Evolutionary conservation across 2,888 invertebrate genomes (phyloP).

Genomic region (Drosophila kokeensis): DNA sequence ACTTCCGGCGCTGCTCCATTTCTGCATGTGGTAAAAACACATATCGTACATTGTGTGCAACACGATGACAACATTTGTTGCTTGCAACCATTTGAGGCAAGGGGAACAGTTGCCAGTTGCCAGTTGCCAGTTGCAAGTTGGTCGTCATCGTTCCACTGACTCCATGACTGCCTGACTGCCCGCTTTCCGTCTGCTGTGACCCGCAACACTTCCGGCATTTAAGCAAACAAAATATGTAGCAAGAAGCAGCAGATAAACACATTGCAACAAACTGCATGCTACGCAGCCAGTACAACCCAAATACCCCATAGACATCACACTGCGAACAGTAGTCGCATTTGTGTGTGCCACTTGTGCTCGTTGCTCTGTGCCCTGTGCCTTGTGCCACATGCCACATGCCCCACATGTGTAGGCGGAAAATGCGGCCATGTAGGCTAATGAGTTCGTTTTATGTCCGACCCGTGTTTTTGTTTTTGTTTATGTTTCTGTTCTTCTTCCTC

Average conservation of each 20-base stretch:
- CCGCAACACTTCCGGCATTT: constrained; percentile 78
- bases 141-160: constrained; percentile 1
- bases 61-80: constrained; percentile 67
- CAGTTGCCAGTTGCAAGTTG: constrained; percentile 19
- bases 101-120: constrained; percentile 22
- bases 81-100: constrained; percentile 30
- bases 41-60: constrained; percentile 45
- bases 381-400: constrained; percentile 49
- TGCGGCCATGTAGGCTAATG: constrained; percentile 78
- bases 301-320: neutral
- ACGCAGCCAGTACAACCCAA: constrained; percentile 7
- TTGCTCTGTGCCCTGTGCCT: constrained; percentile 43
- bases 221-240: constrained; percentile 78
- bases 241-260: constrained; percentile 37
- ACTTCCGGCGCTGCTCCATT: no score
- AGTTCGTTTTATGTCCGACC: constrained; percentile 66
- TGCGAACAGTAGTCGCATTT: constrained; percentile 11
- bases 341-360: constrained; percentile 32
- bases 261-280: constrained; percentile 53
- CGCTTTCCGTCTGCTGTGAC: constrained; percentile 39
- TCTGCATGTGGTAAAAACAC: constrained; percentile 24
- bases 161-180: constrained; percentile 14
- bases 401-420: constrained; percentile 75
- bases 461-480: constrained; percentile 52
- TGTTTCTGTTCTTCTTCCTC: constrained; percentile 12